Base-by-base conservation (phyloP, 1,140 invertebrate species). In the Drosophila orosa region DNA sequence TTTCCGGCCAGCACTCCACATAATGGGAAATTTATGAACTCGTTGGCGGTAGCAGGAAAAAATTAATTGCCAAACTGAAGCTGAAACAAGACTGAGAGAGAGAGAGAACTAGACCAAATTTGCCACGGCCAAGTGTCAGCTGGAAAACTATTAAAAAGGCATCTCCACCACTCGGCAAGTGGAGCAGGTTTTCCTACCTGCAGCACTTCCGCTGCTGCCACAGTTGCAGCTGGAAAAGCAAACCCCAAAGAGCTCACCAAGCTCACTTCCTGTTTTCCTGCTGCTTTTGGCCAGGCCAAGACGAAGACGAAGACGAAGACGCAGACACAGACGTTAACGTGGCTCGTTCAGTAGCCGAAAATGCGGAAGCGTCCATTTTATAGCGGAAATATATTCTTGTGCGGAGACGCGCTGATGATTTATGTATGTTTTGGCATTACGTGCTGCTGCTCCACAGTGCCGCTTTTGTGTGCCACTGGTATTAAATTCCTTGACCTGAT, bases 321-420 rank as follows among this genome's bases (percentile, higher is more conserved):
- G 12, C 10, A 71, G 62, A 25, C 52, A 33, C 19, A 48, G 57
- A 40, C 40, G 42, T 33, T 62, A 44, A 17, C 58, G 66, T 61
- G 48, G 65, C 45, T 48, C 52, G 48, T 48, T 42, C 50, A 44
- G 77, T 55, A 74, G 58, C 71, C 84, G 71, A 76, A 87, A 87
- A 87, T 77, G 80, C 84, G 83, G 83, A 87, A 83, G 82, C 84
- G 76, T 87, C 83, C 84, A 80, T 87, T 87, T 83, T 87, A 89
- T 89, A 87, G 84, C 84, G 84, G 83, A 87, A 87, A 87, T 87
- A 87, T 87, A 87, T 87, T 87, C 83, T 83, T 89, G 81, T 86
- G 83, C 83, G 80, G 79, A 87, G 83, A 86, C 83, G 84, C 76
- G 56, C 57, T 62, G 80, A 87, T 87, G 83, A 89, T 87, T 87